phyloP scores from a whole-genome alignment of 1,140 invertebrate species.

The Zaprionus capensis region DNA sequence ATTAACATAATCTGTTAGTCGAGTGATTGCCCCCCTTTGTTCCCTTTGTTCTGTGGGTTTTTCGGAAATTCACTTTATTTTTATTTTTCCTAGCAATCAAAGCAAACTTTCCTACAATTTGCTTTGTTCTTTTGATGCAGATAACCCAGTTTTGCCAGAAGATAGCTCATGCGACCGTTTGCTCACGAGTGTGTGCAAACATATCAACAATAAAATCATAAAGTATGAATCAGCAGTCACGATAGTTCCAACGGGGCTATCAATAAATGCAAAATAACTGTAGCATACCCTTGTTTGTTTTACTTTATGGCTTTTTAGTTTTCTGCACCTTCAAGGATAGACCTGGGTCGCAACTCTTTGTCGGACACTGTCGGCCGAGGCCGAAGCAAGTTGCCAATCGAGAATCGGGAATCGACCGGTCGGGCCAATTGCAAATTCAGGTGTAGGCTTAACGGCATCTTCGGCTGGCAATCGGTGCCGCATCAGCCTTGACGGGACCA shows the following conservation, averaged over 20 bases:
- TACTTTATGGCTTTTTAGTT: background rate
- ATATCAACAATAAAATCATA: background rate
- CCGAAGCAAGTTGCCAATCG: constrained; percentile 21
- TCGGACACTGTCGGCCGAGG: constrained; percentile 7
- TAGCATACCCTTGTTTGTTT: background rate
- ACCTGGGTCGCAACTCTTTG: background rate
- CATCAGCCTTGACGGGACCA: constrained; percentile 38
- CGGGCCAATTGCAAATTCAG: constrained; percentile 26
- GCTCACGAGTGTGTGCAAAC: background rate
- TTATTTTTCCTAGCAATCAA: constrained; percentile 2
- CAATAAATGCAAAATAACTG: background rate
- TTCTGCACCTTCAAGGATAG: background rate
- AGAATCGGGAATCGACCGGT: constrained; percentile 28
- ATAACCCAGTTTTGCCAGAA: background rate
- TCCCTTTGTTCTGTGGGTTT: background rate
- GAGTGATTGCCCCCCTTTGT: background rate
- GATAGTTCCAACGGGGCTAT: background rate
- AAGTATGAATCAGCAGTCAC: background rate
- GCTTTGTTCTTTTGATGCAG: background rate
- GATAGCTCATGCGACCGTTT: background rate
- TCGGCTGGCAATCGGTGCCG: constrained; percentile 33
- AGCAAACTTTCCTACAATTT: background rate
- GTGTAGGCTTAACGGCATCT: constrained; percentile 48
- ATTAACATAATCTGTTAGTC: background rate
- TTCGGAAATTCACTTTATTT: background rate